These are phyloP conservation scores for Acropternis orthonyx DNA, from an alignment of 2,797 vertebrate genomes.

Conservation along the genomic window DNA sequence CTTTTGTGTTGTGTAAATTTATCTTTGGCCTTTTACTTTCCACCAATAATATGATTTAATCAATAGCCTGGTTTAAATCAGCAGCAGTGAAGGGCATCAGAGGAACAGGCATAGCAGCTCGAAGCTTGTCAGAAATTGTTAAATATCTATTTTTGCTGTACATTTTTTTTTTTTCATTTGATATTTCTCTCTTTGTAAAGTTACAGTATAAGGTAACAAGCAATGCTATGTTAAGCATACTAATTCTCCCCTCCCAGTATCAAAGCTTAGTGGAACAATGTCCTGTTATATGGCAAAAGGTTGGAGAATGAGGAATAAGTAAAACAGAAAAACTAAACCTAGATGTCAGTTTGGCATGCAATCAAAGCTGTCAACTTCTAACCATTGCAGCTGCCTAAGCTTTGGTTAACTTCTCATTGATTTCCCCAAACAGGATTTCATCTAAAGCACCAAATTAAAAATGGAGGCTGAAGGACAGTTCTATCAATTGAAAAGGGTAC, in stretches of 20 bases:
- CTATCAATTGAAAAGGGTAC: slow-evolving; percentile 62
- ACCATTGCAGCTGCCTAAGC: slow-evolving; percentile 40
- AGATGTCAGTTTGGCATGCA: slow-evolving; percentile 25
- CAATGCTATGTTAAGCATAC: slow-evolving; percentile 10
- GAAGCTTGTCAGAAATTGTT: slow-evolving; percentile 30
- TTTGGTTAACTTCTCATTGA: slow-evolving; percentile 67
- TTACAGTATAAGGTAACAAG: slow-evolving; percentile 42
- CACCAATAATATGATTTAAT: slow-evolving; percentile 25
- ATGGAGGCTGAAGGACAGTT: slow-evolving; percentile 15
- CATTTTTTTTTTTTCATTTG: not conserved
- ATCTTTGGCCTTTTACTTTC: slow-evolving; percentile 38
- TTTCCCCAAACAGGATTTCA: slow-evolving; percentile 65
- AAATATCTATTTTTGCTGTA: slow-evolving; percentile 17
- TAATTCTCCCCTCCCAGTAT: not conserved
- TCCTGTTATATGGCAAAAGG: slow-evolving; percentile 17
- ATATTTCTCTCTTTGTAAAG: slow-evolving; percentile 31
- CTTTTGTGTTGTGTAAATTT: slow-evolving; percentile 23
- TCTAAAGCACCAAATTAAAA: slow-evolving; percentile 68
- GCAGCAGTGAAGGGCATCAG: not conserved
- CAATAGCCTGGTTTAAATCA: slow-evolving; percentile 40
- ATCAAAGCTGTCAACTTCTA: slow-evolving; percentile 53
- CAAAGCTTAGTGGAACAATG: not conserved
- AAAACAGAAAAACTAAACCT: slow-evolving; percentile 27
- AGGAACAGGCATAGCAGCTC: not conserved
- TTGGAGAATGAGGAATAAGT: not conserved